Evolutionary conservation across 2,113 vertebrate species (phyloP).

Genomic region (Lagopus leucura): DNA sequence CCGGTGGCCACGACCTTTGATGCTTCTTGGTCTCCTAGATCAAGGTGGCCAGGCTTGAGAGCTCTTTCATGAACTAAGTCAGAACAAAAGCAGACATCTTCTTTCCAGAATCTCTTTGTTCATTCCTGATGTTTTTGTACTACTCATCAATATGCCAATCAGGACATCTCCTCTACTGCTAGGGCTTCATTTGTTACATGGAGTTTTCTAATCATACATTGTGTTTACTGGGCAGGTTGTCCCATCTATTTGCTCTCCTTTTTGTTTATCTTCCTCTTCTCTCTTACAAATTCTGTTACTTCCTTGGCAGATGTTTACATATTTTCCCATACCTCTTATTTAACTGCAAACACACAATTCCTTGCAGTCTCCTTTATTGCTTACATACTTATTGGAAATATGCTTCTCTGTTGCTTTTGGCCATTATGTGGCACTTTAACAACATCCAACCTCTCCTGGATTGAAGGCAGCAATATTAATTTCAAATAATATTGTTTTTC

Average conservation of each 20-base stretch:
- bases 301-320: neutral
- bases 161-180: neutral
- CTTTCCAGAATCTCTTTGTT: neutral
- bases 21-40: neutral
- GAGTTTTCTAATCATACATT: neutral
- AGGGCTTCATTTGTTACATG: neutral
- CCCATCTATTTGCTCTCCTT: neutral
- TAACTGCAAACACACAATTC: neutral
- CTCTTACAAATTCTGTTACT: neutral
- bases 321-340: neutral
- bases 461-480: neutral
- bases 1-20: neutral
- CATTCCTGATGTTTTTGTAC: neutral
- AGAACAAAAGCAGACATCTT: neutral
- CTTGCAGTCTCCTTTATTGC: neutral
- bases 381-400: neutral
- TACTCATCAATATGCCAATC: accelerated
- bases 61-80: neutral
- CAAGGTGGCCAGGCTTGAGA: neutral
- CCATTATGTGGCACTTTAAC: neutral
- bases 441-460: neutral
- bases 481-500: neutral
- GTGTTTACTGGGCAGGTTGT: neutral
- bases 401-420: neutral
- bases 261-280: neutral